Evolutionary conservation across 1,140 invertebrate genomes (phyloP), one percentile per base, ranked within the genome.

Genomic region (Sarcophaga bullata): DNA sequence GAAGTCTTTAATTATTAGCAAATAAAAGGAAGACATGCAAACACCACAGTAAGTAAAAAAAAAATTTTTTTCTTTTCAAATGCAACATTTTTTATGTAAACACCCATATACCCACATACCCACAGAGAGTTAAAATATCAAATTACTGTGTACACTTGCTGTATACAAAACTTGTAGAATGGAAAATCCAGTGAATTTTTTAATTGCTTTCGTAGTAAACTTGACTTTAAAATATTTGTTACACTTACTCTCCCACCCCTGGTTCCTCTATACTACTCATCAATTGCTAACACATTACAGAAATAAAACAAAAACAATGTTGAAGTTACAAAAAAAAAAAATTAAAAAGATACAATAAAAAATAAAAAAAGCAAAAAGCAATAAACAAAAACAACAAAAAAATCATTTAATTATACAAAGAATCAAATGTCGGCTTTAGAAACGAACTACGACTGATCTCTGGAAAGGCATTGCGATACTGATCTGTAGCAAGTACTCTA

Each of bases 201-300:
- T 68, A 68, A 68, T 68, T 68, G 62, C 62, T 68, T 68, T 68
- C 17, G 17, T 68, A 25, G 62, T 25, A 68, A 68, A 68, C 62
- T 68, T 68, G 62, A 68, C 62, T 68, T 68, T n/a, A 6, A 19
- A 58, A 58, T 13, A 58, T 13, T n/a, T 58, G 25, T 37, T 37
- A 37, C 25, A 58, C 11, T 15, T n/a, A 58, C 54, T 13, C 11
- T n/a, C 54, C 54, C 54, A 58, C 54, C n/a, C 54, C n/a, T 58
- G 13, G 54, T 58, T 13, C 15, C 15, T 13, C 54, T n/a, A 58
- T 15, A 68, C 17, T 19, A 19, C 25, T 37, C 25, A 1, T 37
- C 25, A 37, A 37, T 37, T 37, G 25, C 25, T 37, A 37, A 37
- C 25, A 37, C 25, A 37, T 37, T 37, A 37, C 25, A 37, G 1